These are phyloP conservation scores for Gnathonemus longibarbis DNA, from an alignment of 2,113 vertebrate species.

Conservation along the genomic window DNA sequence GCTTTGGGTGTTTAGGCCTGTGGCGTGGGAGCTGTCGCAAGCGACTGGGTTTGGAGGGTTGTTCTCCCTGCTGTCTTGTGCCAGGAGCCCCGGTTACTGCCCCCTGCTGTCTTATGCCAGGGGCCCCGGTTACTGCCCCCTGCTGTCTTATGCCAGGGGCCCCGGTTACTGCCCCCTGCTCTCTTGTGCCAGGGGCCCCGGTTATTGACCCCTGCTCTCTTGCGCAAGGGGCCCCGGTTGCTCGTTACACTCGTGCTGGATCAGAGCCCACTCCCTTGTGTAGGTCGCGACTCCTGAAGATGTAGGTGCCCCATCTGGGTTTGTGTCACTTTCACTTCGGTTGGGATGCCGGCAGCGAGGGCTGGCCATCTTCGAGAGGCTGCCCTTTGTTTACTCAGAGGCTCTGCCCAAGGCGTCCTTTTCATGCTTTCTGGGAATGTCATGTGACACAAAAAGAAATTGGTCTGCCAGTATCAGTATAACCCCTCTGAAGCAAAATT, in stretches of 20 bases:
- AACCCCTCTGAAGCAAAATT: conserved; percentile 1
- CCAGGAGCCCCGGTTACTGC: background rate
- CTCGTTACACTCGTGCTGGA: background rate
- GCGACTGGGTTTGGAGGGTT: background rate
- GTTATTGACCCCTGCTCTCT: no score
- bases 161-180: background rate
- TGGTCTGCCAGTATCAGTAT: background rate
- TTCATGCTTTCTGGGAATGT: background rate
- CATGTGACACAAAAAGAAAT: background rate
- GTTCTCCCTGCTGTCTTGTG: background rate
- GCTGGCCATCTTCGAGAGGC: background rate
- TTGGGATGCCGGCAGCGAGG: background rate
- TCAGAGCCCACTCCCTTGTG: background rate
- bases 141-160: background rate
- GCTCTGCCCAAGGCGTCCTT: background rate
- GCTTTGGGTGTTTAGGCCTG: background rate
- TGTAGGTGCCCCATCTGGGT: background rate
- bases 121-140: no score
- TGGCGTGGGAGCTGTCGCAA: background rate
- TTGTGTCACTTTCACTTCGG: background rate
- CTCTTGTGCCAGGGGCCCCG: background rate
- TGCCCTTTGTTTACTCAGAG: background rate
- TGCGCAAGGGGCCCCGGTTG: background rate
- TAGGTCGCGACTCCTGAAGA: background rate
- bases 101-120: background rate